Percentiles rank a stretch among this genome's conserved stretches.
These are phyloP conservation scores for Triplophysa dalaica DNA, from an alignment of 2,113 vertebrate species.

Conservation along the genomic window DNA sequence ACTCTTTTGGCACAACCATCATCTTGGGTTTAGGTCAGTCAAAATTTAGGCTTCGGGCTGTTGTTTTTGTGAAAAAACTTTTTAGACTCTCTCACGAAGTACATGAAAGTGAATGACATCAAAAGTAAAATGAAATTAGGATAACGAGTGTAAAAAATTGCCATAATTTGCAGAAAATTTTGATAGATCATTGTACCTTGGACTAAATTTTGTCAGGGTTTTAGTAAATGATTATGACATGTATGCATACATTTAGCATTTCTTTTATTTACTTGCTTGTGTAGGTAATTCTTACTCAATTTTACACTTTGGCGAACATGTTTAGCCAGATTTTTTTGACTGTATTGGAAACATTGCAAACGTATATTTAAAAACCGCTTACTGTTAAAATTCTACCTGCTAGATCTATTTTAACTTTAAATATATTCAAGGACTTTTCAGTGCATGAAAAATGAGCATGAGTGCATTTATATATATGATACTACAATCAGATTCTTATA, in stretches of 20 bases:
- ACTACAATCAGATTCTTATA: too few relatives aligned
- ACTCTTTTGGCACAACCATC: slow-evolving; percentile 31
- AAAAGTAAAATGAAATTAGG: too few relatives aligned
- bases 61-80: slow-evolving; percentile 8
- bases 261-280: not conserved
- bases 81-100: not conserved
- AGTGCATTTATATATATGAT: not conserved
- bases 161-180: not conserved
- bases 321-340: not conserved
- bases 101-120: not conserved
- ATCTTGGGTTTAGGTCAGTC: slow-evolving; percentile 29
- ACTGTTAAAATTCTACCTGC: not conserved
- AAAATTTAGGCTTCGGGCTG: slow-evolving; percentile 3
- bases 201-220: not conserved
- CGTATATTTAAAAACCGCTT: not conserved
- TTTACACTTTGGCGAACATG: not conserved
- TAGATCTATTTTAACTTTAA: not conserved
- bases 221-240: not conserved
- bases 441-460: not conserved
- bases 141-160: not conserved
- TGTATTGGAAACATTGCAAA: not conserved
- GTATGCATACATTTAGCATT: not conserved
- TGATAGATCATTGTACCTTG: not conserved
- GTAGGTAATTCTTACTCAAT: not conserved
- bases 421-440: not conserved